Percentiles rank a stretch among this genome's conserved stretches.
phyloP scores from a whole-genome alignment of 2,888 invertebrate genomes.

The Ormyrus pomaceus region DNA sequence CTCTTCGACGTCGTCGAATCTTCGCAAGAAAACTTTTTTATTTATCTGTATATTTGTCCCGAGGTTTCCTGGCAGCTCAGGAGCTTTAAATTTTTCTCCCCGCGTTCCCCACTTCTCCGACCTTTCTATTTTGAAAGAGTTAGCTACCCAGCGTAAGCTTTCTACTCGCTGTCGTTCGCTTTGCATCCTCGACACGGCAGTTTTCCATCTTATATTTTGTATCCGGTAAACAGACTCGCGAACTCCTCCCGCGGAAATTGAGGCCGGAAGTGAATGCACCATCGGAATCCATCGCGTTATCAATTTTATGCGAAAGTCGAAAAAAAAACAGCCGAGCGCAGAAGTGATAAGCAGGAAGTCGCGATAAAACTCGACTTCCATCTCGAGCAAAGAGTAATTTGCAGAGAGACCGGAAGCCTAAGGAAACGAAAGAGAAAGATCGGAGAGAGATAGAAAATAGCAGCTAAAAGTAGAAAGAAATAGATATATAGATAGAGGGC shows the following conservation, averaged over 20 bases:
- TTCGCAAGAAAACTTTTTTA: slow-evolving; percentile 45
- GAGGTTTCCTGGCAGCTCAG: slow-evolving; percentile 29
- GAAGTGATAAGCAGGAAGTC: too few relatives aligned
- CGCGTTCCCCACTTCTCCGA: too few relatives aligned
- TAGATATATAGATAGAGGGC: too few relatives aligned
- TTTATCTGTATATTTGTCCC: slow-evolving; percentile 51
- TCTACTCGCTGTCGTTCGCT: slow-evolving; percentile 21
- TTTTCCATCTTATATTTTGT: slow-evolving; percentile 10
- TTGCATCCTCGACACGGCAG: slow-evolving; percentile 14
- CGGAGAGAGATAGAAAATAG: neutral
- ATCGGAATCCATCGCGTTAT: slow-evolving; percentile 24
- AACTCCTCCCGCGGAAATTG: neutral
- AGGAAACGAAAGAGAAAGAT: too few relatives aligned
- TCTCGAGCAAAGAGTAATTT: too few relatives aligned
- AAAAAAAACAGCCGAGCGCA: too few relatives aligned
- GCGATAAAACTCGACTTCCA: too few relatives aligned
- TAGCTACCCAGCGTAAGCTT: neutral
- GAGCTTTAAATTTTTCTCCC: neutral
- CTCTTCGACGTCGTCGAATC: neutral
- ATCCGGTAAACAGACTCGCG: slow-evolving; percentile 51
- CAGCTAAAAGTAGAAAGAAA: too few relatives aligned
- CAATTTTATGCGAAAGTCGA: slow-evolving; percentile 2
- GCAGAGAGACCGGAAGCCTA: too few relatives aligned
- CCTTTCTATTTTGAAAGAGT: neutral
- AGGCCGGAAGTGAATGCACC: slow-evolving; percentile 37